A percentile compares a stretch with the other conserved stretches of the same genome.
phyloP scores from a whole-genome alignment of 2,113 vertebrate species.

The Atrichornis clamosus region DNA sequence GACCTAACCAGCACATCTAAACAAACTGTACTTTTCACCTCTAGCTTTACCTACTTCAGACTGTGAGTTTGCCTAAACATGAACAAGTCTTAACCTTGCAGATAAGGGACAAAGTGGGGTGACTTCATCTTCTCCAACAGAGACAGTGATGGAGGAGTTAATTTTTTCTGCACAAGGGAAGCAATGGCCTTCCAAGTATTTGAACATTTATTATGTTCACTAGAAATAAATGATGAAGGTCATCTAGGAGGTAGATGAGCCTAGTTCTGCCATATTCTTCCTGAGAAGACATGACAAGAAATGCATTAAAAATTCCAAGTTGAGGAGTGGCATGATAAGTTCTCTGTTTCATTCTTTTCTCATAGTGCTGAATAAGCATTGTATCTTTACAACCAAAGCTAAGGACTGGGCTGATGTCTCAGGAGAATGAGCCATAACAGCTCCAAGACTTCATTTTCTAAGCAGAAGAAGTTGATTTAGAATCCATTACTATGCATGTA shows the following conservation, averaged over 20 bases:
- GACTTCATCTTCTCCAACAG: background rate
- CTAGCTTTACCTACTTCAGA: background rate
- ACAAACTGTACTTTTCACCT: background rate
- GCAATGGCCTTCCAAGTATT: background rate
- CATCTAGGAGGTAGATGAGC: background rate
- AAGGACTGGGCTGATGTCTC: background rate
- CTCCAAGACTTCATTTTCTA: background rate
- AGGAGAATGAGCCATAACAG: background rate
- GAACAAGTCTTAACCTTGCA: background rate
- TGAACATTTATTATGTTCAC: accelerated
- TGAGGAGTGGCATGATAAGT: background rate
- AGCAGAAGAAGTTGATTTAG: background rate
- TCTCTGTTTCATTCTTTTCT: background rate
- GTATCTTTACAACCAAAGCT: background rate
- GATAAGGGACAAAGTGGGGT: background rate
- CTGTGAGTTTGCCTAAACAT: background rate
- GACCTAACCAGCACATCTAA: background rate
- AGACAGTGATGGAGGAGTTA: background rate
- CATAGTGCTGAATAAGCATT: background rate
- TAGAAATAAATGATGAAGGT: background rate
- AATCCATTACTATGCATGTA: background rate
- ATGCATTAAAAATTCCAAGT: background rate
- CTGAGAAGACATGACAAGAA: background rate
- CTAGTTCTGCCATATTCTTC: background rate
- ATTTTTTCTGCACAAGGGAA: background rate